A percentile compares a stretch with the other conserved stretches of the same genome.
Evolutionary conservation across 23 tunicate genomes (phyloP).

Genomic region (Trididemnum miniatum): DNA sequence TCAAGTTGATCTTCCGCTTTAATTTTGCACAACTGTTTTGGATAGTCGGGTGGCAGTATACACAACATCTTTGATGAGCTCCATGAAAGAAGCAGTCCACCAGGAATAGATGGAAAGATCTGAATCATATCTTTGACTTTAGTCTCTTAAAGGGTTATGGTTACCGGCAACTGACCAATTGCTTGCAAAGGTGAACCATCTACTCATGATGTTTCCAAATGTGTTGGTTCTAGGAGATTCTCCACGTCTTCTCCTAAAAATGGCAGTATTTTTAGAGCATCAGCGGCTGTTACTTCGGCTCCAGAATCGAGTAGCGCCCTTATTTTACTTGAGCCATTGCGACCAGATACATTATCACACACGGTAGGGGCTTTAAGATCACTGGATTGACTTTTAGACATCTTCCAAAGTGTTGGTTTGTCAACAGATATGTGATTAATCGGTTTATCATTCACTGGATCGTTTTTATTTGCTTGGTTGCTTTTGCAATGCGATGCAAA

Average conservation of each 20-base stretch:
- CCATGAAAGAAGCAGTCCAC: neutral
- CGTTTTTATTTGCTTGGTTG: neutral
- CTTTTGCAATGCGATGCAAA: conserved; percentile 8
- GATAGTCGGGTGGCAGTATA: neutral
- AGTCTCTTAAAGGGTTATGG: neutral
- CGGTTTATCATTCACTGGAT: neutral
- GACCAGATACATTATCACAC: neutral
- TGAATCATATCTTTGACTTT: neutral
- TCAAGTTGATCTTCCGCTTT: neutral
- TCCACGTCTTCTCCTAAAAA: neutral
- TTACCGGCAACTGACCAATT: neutral
- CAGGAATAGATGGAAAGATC: neutral
- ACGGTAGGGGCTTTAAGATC: conserved; percentile 10
- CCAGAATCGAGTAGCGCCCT: neutral
- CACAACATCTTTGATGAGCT: neutral
- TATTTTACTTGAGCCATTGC: neutral
- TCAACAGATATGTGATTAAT: neutral
- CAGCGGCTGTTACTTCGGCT: neutral
- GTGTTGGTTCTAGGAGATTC: neutral
- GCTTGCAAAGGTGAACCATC: neutral
- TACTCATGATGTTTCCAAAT: neutral
- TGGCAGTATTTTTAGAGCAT: neutral
- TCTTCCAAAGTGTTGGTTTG: no score
- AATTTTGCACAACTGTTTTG: neutral
- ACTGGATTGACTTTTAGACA: no score